A percentile compares a stretch with the other conserved stretches of the same genome.
Evolutionary conservation across 1,140 invertebrate species (phyloP).

Genomic region (Sitophilus oryzae): DNA sequence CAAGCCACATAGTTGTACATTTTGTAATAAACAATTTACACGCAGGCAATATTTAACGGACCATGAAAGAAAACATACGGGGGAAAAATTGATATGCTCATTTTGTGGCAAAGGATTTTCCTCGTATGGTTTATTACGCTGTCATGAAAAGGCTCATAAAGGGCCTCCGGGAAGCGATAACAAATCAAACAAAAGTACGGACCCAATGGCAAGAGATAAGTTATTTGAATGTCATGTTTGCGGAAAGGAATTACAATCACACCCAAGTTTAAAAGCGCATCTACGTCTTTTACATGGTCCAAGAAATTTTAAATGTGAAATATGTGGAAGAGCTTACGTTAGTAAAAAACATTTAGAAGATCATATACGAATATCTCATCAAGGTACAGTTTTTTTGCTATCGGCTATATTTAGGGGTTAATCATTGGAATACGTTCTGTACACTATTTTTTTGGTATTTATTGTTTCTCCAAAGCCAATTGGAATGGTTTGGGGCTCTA

Average conservation of each 20-base stretch:
- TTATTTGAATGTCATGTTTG: constrained; percentile 15
- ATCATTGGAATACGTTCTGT: too few species aligned
- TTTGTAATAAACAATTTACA: constrained; percentile 33
- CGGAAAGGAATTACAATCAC: constrained; percentile 10
- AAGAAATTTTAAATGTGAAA: constrained; percentile 21
- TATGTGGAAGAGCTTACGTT: constrained; percentile 22
- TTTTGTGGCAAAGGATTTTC: constrained; percentile 23
- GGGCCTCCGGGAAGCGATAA: too few species aligned
- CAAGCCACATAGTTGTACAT: constrained; percentile 37
- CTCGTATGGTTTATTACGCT: constrained; percentile 13
- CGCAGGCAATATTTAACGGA: constrained; percentile 14
- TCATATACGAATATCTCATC: constrained; percentile 19
- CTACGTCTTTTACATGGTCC: constrained; percentile 20
- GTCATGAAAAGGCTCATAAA: constrained; percentile 19
- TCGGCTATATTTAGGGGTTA: background rate
- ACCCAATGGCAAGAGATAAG: constrained; percentile 8
- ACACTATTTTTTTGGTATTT: too few species aligned
- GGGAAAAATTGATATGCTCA: constrained; percentile 17
- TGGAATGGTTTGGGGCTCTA: too few species aligned
- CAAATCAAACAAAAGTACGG: too few species aligned
- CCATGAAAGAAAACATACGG: constrained; percentile 22
- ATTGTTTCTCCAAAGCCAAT: too few species aligned
- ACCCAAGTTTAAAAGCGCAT: constrained; percentile 18
- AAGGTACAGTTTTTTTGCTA: constrained; percentile 1
- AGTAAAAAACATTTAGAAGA: constrained; percentile 15